phyloP scores from a whole-genome alignment of 2,113 vertebrate genomes.

The Pseudopodoces humilis region DNA sequence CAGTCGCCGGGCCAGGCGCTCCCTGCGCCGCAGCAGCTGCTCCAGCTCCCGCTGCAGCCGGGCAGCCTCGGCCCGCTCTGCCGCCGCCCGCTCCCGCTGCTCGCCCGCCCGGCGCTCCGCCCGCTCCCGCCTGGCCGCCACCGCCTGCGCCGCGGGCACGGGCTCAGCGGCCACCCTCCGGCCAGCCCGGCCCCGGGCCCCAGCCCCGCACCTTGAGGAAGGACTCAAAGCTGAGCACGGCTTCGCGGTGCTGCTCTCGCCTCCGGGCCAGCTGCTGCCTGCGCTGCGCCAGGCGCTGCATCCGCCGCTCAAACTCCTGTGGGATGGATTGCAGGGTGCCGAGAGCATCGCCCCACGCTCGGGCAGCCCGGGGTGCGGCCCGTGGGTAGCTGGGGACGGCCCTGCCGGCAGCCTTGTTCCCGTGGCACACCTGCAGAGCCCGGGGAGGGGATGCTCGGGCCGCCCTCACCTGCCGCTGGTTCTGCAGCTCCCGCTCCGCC shows the following conservation, averaged over 20 bases:
- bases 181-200: fast-evolving
- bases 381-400: fast-evolving
- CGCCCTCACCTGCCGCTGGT: conserved; percentile 67
- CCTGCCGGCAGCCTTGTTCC: fast-evolving
- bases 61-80: conserved; percentile 18
- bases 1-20: conserved; percentile 50
- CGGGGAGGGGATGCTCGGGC: neutral
- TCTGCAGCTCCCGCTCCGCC: conserved; percentile 29
- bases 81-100: neutral
- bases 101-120: neutral
- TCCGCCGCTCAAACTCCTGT: conserved; percentile 68
- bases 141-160: neutral
- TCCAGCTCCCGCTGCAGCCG: conserved; percentile 38
- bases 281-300: conserved; percentile 58
- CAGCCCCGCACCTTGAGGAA: conserved; percentile 70
- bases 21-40: conserved; percentile 28
- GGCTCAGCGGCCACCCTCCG: neutral
- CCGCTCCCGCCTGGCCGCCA: neutral
- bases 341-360: fast-evolving
- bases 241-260: conserved; percentile 41
- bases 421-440: fast-evolving
- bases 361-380: neutral
- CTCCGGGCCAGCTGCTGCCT: conserved; percentile 56
- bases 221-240: conserved; percentile 56
- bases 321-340: fast-evolving